Conservation (phyloP, 2,888 invertebrate species). For the Meliscaeva auricollis region DNA sequence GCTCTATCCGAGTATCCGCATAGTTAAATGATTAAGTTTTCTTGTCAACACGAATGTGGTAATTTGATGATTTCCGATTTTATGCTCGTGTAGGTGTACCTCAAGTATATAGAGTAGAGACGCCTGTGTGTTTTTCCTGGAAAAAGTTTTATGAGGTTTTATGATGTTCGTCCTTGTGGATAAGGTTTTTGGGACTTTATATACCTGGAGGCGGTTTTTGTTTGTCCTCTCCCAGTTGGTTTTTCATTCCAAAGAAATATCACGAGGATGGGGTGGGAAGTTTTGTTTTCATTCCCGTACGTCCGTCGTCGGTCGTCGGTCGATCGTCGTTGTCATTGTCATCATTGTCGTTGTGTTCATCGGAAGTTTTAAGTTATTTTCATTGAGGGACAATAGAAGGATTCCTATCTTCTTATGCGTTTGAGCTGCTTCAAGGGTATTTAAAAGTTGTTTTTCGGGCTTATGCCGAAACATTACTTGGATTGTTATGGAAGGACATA, state of each 20-base stretch:
- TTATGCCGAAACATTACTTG: conserved; percentile 66
- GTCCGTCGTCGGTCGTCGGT: too few species aligned
- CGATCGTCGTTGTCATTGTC: not conserved
- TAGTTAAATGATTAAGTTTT: conserved; percentile 68
- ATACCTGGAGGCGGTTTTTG: conserved; percentile 34
- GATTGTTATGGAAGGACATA: conserved; percentile 66
- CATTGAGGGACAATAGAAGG: conserved; percentile 47
- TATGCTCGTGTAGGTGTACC: conserved; percentile 3
- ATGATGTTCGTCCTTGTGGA: conserved; percentile 51
- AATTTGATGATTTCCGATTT: conserved; percentile 70
- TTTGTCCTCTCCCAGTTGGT: not conserved
- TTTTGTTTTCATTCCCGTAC: not conserved
- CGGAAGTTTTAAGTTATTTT: conserved; percentile 50
- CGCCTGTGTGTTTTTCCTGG: conserved; percentile 55
- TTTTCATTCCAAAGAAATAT: not conserved
- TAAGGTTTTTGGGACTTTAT: conserved; percentile 20
- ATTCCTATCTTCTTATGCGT: conserved; percentile 16
- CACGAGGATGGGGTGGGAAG: conserved; percentile 1
- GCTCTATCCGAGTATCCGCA: conserved; percentile 18
- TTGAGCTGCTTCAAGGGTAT: conserved; percentile 25
- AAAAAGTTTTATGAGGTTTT: conserved; percentile 65
- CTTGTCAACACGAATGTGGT: conserved; percentile 71
- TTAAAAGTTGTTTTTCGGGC: conserved; percentile 62
- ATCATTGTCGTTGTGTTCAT: conserved; percentile 23
- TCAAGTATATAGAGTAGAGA: not conserved